A percentile compares a stretch with the other conserved stretches of the same genome.
Evolutionary conservation across 1,140 invertebrate species (phyloP).

Genomic region (Saccostrea cuccullata): DNA sequence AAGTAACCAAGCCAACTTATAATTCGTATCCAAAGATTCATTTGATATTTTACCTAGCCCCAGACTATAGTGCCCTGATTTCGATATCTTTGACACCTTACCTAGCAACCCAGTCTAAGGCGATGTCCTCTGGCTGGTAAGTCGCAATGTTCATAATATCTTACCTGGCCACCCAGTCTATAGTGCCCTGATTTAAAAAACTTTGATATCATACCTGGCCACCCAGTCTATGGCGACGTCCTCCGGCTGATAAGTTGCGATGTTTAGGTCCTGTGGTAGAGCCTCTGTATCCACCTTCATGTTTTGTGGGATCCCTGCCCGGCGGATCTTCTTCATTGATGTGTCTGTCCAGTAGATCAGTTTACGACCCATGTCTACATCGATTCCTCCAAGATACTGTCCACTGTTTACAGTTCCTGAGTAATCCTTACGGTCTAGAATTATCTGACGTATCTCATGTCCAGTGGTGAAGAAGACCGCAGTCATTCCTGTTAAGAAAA

Average conservation of each 20-base stretch:
- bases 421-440: conserved; percentile 86
- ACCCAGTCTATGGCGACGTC: conserved; percentile 94
- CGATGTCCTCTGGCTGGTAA: conserved; percentile 89
- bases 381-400: conserved; percentile 91
- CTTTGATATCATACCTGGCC: conserved; percentile 78
- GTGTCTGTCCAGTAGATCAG: conserved; percentile 96
- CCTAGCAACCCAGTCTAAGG: conserved; percentile 92
- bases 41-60: too few relatives aligned
- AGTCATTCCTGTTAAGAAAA: conserved; percentile 47
- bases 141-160: conserved; percentile 80
- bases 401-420: conserved; percentile 85
- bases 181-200: too few relatives aligned
- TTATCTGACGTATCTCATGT: conserved; percentile 89
- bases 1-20: too few relatives aligned
- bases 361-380: conserved; percentile 87
- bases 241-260: conserved; percentile 87
- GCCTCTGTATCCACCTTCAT: conserved; percentile 85
- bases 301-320: conserved; percentile 89
- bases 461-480: conserved; percentile 88
- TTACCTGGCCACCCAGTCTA: too few relatives aligned
- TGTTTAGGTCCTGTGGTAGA: conserved; percentile 92
- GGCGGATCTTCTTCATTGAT: conserved; percentile 92
- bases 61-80: too few relatives aligned
- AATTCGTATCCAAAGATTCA: too few relatives aligned
- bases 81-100: conserved; percentile 50